Evolutionary conservation across 2,888 invertebrate species (phyloP).

Genomic region (Octonoba sinensis): DNA sequence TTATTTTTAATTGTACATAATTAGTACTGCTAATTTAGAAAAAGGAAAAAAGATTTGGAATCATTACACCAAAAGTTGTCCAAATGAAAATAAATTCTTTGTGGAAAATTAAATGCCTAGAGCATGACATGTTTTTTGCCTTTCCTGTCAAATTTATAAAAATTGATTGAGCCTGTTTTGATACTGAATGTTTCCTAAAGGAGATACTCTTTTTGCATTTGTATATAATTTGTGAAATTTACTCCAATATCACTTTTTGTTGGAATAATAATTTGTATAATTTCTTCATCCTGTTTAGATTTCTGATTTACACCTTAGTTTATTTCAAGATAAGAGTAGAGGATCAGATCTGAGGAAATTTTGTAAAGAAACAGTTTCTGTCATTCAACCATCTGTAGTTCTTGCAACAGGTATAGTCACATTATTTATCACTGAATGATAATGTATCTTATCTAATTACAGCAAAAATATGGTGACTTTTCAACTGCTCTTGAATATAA

Average conservation of each 20-base stretch:
- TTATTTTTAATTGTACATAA: too few species aligned
- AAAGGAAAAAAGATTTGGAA: too few species aligned
- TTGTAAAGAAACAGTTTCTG: conserved; percentile 80
- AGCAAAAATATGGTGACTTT: background rate
- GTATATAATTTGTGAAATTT: background rate
- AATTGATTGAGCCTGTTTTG: too few species aligned
- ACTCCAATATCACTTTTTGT: background rate
- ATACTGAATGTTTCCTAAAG: too few species aligned
- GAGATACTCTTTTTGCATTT: too few species aligned
- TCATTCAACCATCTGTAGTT: conserved; percentile 82
- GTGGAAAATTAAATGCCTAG: too few species aligned
- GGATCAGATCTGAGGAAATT: conserved; percentile 84
- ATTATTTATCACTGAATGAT: background rate
- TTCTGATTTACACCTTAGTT: conserved; percentile 89
- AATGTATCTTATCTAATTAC: too few species aligned
- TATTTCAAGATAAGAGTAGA: conserved; percentile 82
- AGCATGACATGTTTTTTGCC: too few species aligned
- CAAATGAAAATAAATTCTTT: too few species aligned
- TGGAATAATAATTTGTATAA: background rate
- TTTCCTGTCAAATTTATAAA: too few species aligned
- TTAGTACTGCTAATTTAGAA: too few species aligned
- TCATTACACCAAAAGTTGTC: too few species aligned
- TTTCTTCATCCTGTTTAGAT: conserved; percentile 75
- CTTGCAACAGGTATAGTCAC: conserved; percentile 81
- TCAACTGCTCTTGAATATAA: background rate